These are phyloP conservation scores for Agriopis aurantiaria DNA, from an alignment of 2,888 invertebrate species.

Conservation along the genomic window DNA sequence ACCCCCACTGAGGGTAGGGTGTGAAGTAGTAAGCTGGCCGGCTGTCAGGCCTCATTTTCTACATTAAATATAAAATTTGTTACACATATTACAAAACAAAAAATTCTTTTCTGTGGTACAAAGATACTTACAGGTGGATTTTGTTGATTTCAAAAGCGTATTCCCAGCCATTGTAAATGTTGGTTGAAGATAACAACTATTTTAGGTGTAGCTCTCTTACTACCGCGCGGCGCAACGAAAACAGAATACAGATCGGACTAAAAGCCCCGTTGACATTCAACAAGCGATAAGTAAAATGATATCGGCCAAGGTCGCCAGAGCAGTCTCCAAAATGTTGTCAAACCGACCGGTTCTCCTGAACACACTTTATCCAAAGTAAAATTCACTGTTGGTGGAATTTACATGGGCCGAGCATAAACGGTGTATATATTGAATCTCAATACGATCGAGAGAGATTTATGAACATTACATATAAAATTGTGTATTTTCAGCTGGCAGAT, in stretches of 20 bases:
- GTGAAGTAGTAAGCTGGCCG: background rate
- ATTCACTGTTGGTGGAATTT: background rate
- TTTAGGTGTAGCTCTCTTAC: conserved; percentile 4
- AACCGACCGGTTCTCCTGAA: conserved; percentile 16
- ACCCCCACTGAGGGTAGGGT: background rate
- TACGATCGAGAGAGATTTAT: too few species aligned
- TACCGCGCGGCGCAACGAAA: conserved; percentile 33
- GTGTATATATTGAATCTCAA: too few species aligned
- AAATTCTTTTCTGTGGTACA: background rate
- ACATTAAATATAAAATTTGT: too few species aligned
- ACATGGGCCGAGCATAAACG: background rate
- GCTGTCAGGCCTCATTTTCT: background rate
- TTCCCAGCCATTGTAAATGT: conserved; percentile 64
- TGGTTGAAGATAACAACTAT: conserved; percentile 2
- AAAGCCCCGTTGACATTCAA: conserved; percentile 60
- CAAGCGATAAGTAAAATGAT: conserved; percentile 63
- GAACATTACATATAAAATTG: too few species aligned
- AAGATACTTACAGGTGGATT: conserved; percentile 67
- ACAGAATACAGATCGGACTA: conserved; percentile 50
- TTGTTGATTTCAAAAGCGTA: conserved; percentile 65
- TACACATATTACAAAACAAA: background rate
- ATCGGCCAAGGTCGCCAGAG: conserved; percentile 67
- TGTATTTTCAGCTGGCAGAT: too few species aligned
- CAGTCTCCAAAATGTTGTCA: conserved; percentile 47
- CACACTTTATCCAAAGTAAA: conserved; percentile 7